Conservation (phyloP, 2,888 invertebrate species). For the Crocallis elinguaria region DNA sequence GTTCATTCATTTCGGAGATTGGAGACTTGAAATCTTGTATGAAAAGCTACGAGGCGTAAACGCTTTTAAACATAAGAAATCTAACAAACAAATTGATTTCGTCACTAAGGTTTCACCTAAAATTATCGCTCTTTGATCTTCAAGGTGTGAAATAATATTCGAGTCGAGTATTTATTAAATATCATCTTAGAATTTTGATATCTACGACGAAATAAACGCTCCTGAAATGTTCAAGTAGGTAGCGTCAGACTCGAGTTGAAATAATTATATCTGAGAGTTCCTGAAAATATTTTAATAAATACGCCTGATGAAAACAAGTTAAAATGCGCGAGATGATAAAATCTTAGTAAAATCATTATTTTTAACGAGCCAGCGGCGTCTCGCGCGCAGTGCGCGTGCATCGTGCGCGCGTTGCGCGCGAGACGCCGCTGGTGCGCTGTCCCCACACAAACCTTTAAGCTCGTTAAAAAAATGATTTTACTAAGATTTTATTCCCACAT, state of each 20-base stretch:
- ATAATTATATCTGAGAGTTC: slow-evolving; percentile 7
- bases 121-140: slow-evolving; percentile 22
- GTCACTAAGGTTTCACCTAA: slow-evolving; percentile 4
- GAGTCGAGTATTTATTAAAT: slow-evolving; percentile 14
- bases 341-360: no score
- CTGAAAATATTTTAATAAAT: not conserved
- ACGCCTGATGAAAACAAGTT: not conserved
- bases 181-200: slow-evolving; percentile 13
- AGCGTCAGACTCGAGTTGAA: slow-evolving; percentile 8
- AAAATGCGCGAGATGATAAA: not conserved
- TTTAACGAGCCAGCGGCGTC: no score
- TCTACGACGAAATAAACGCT: slow-evolving; percentile 13
- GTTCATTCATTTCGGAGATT: no score
- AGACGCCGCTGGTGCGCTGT: no score
- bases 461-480: no score
- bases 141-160: slow-evolving; percentile 22
- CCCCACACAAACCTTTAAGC: no score
- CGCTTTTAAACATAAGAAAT: not conserved
- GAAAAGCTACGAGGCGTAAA: no score
- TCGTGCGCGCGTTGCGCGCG: no score
- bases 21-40: no score
- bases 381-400: no score
- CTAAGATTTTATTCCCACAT: no score
- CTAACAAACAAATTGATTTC: slow-evolving; percentile 14
- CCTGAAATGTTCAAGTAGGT: slow-evolving; percentile 9